Conservation (phyloP, 2,888 invertebrate species). For the Tolmerus cingulatus region DNA sequence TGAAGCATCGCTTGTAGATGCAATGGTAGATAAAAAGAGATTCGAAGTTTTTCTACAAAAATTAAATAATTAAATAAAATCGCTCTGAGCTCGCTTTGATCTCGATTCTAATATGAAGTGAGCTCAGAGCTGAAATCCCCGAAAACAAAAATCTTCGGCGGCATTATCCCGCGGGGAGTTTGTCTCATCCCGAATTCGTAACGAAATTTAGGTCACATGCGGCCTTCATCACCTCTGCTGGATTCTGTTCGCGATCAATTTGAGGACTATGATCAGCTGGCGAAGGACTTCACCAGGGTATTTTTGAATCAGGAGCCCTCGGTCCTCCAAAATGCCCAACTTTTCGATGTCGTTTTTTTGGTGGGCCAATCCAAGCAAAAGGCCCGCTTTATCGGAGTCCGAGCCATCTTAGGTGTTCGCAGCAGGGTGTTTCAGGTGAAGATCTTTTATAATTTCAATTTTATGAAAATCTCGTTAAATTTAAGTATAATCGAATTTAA, state of each 20-base stretch:
- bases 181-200: background rate
- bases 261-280: conserved; percentile 92
- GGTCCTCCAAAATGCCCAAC: conserved; percentile 77
- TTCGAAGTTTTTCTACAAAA: background rate
- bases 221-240: conserved; percentile 89
- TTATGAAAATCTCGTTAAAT: too few relatives aligned
- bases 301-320: conserved; percentile 87
- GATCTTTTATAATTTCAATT: background rate
- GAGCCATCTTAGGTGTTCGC: conserved; percentile 89
- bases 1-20: background rate
- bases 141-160: background rate
- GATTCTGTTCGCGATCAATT: conserved; percentile 94
- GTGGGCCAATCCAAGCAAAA: conserved; percentile 94
- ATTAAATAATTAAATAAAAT: background rate
- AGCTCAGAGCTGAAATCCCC: background rate
- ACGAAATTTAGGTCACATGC: conserved; percentile 75
- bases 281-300: conserved; percentile 89
- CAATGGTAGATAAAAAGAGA: conserved; percentile 32
- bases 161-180: background rate
- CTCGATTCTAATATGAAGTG: background rate
- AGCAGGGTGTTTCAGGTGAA: conserved; percentile 73
- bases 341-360: conserved; percentile 90
- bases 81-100: conserved; percentile 16
- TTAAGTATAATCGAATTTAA: too few relatives aligned
- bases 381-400: conserved; percentile 86